Evolutionary conservation across 92 coral and sea anemone species (phyloP).

Genomic region (Epizoanthus scotinus): DNA sequence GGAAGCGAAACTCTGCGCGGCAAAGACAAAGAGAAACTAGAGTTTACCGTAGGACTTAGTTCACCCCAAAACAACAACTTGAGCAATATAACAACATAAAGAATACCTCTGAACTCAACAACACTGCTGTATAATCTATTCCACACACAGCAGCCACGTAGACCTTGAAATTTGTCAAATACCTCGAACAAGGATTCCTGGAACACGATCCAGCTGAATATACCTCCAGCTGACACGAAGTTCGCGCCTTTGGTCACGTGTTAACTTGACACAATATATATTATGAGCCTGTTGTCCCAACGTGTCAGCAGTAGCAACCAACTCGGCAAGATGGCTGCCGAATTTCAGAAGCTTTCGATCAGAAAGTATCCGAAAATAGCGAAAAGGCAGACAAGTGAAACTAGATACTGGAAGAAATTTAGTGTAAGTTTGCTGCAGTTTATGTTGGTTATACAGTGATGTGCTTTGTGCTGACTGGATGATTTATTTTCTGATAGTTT

Average conservation of each 20-base stretch:
- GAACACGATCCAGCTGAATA: no score
- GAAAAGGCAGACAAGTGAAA: constrained; percentile 81
- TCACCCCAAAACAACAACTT: background rate
- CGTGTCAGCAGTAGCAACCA: constrained; percentile 6
- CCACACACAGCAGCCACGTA: background rate
- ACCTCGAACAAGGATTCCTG: background rate
- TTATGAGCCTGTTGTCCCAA: constrained; percentile 12
- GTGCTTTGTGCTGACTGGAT: background rate
- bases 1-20: no score
- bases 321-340: constrained; percentile 74
- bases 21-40: no score
- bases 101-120: background rate
- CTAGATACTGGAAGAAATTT: constrained; percentile 90
- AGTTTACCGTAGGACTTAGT: no score
- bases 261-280: no score
- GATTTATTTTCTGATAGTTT: constrained; percentile 50
- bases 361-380: constrained; percentile 86
- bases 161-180: background rate
- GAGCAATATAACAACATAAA: background rate
- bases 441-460: background rate
- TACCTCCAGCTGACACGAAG: background rate
- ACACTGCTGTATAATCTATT: background rate
- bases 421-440: constrained; percentile 57
- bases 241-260: constrained; percentile 23
- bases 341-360: constrained; percentile 73